These are phyloP conservation scores for Trematomus loennbergii DNA, from an alignment of 2,113 vertebrate genomes.

Conservation along the genomic window DNA sequence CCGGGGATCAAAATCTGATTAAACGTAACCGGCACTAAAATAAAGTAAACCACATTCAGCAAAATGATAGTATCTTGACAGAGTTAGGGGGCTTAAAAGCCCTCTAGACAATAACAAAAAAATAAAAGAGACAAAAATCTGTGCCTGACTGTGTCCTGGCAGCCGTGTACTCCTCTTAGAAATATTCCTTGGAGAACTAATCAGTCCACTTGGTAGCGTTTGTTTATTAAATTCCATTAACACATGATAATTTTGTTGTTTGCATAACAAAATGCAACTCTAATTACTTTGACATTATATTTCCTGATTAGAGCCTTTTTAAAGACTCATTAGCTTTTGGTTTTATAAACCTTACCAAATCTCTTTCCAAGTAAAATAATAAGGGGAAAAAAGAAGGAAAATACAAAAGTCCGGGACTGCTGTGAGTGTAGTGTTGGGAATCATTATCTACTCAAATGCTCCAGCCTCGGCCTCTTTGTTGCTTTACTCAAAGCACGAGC, in stretches of 20 bases:
- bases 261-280: slow-evolving; percentile 7
- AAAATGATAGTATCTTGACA: slow-evolving; percentile 30
- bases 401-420: slow-evolving; percentile 5
- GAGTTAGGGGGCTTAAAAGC: slow-evolving; percentile 20
- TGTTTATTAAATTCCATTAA: neutral
- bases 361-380: slow-evolving; percentile 40
- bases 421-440: slow-evolving; percentile 46
- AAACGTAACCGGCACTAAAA: slow-evolving; percentile 6
- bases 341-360: neutral
- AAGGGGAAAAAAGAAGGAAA: slow-evolving; percentile 4
- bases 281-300: slow-evolving; percentile 29
- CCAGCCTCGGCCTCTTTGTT: slow-evolving; percentile 38
- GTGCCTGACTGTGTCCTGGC: slow-evolving; percentile 15
- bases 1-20: neutral
- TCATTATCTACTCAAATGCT: slow-evolving; percentile 69
- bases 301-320: slow-evolving; percentile 38
- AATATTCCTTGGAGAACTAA: slow-evolving; percentile 19
- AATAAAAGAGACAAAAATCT: slow-evolving; percentile 17
- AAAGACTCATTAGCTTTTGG: slow-evolving; percentile 45
- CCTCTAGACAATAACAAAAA: slow-evolving; percentile 11
- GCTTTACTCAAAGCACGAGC: slow-evolving; percentile 56
- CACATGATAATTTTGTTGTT: slow-evolving; percentile 23
- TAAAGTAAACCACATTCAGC: slow-evolving; percentile 29
- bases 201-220: slow-evolving; percentile 19
- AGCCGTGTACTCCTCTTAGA: slow-evolving; percentile 23